phyloP scores from a whole-genome alignment of 2,888 invertebrate genomes.

The Cheilosia vernalis region DNA sequence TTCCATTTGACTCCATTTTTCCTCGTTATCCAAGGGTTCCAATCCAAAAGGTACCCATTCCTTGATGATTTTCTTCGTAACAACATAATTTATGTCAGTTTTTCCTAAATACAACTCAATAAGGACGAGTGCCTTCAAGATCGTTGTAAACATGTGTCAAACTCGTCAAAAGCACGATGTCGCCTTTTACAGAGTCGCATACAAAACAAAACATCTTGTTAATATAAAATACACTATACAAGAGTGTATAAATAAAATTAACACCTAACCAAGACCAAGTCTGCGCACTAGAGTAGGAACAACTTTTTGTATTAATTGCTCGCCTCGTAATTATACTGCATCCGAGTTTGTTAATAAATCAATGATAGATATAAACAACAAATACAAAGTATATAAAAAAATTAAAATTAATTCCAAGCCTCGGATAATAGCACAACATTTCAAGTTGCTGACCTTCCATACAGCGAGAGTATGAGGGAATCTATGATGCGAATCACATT shows the following conservation, averaged over 20 bases:
- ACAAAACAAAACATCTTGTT: not conserved
- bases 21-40: too few relatives aligned
- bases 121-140: too few relatives aligned
- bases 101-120: too few relatives aligned
- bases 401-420: not conserved
- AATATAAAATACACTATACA: not conserved
- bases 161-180: too few relatives aligned
- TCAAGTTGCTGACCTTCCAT: constrained; percentile 24
- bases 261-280: not conserved
- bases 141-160: too few relatives aligned
- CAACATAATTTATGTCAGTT: too few relatives aligned
- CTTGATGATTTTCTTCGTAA: too few relatives aligned
- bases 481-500: constrained; percentile 23
- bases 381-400: not conserved
- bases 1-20: too few relatives aligned
- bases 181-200: too few relatives aligned
- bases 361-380: constrained; percentile 4
- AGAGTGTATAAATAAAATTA: constrained; percentile 4
- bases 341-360: constrained; percentile 18
- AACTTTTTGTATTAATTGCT: constrained; percentile 2
- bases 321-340: constrained; percentile 3
- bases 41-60: too few relatives aligned
- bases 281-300: not conserved
- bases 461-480: not conserved
- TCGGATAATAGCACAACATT: constrained; percentile 1